Conservation (phyloP, 2,888 invertebrate species). For the Tachina fera region DNA sequence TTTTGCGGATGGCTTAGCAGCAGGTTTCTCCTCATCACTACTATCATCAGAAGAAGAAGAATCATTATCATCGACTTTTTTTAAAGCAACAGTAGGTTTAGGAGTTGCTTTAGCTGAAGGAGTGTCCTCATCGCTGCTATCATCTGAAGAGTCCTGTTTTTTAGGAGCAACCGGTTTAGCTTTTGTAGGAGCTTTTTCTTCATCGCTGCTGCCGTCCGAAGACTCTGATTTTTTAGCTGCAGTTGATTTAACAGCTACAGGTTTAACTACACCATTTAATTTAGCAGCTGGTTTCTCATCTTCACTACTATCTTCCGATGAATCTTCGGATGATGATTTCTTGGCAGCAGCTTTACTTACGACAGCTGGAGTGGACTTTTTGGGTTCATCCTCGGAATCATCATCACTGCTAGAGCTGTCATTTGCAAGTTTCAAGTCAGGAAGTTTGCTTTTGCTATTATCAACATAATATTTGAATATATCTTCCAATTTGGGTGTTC, state of each 20-base stretch:
- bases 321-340: slow-evolving; percentile 65
- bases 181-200: slow-evolving; percentile 69
- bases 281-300: slow-evolving; percentile 67
- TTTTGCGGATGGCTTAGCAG: slow-evolving; percentile 76
- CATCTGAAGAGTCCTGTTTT: slow-evolving; percentile 73
- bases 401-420: slow-evolving; percentile 78
- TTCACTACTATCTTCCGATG: slow-evolving; percentile 72
- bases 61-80: slow-evolving; percentile 73
- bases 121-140: slow-evolving; percentile 74
- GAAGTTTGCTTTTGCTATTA: slow-evolving; percentile 83
- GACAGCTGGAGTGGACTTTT: slow-evolving; percentile 19
- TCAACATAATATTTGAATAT: slow-evolving; percentile 85
- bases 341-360: slow-evolving; percentile 59
- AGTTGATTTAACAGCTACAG: slow-evolving; percentile 67
- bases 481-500: slow-evolving; percentile 86
- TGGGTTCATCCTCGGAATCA: slow-evolving; percentile 75
- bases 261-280: slow-evolving; percentile 63
- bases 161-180: slow-evolving; percentile 61
- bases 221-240: slow-evolving; percentile 73
- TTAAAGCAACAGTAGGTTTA: slow-evolving; percentile 44
- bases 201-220: slow-evolving; percentile 82
- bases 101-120: slow-evolving; percentile 48
- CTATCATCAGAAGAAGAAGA: slow-evolving; percentile 73
- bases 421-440: slow-evolving; percentile 75
- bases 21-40: slow-evolving; percentile 72